Base-by-base conservation (phyloP, 1,140 invertebrate genomes). In the Megalopta genalis region DNA sequence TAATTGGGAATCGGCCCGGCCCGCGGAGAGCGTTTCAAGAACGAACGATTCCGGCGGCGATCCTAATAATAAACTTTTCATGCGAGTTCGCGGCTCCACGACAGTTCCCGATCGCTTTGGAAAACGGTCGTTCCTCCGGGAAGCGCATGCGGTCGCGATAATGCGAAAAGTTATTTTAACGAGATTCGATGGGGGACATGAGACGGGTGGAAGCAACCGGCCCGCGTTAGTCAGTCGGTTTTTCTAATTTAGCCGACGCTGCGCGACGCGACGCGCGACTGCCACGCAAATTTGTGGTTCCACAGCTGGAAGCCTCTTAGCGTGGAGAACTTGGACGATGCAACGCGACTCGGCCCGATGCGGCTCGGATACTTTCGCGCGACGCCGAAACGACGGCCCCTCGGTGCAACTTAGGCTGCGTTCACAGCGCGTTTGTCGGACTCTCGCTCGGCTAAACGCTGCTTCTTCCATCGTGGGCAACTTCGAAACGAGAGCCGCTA, bases 341-440 rank as follows among this genome's bases (percentile, higher is more conserved):
- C 46, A n/a, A 14, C 16, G 60, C 49, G 49, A 76, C 52, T 76
- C 49, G 27, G 32, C 16, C 7, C 67, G 72, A 83, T 72, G 63
- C 49, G 42, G 37, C 72, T 70, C 42, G 80, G 68, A 77, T 78
- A 32, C 1, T 12, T 27, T 12, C 2, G 54, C 59, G 46, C 70
- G 62, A 71, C 9, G 62, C 66, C 76, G 70, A 75, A 80, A 25
- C 83, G n/a, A n/a, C n/a, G n/a, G n/a, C n/a, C n/a, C n/a, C n/a
- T n/a, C n/a, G n/a, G n/a, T n/a, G n/a, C n/a, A n/a, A n/a, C 59
- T 82, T 78, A 86, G 84, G 60, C 62, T 23, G 71, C 59, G 75
- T 75, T 84, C 73, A 57, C 76, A 25, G 64, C 65, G 71, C 66
- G 81, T 76, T 88, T 85, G 87, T 83, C 82, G 84, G 77, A 83